Base-by-base conservation (phyloP, 2,888 invertebrate species). In the Strigamia transsilvanica region DNA sequence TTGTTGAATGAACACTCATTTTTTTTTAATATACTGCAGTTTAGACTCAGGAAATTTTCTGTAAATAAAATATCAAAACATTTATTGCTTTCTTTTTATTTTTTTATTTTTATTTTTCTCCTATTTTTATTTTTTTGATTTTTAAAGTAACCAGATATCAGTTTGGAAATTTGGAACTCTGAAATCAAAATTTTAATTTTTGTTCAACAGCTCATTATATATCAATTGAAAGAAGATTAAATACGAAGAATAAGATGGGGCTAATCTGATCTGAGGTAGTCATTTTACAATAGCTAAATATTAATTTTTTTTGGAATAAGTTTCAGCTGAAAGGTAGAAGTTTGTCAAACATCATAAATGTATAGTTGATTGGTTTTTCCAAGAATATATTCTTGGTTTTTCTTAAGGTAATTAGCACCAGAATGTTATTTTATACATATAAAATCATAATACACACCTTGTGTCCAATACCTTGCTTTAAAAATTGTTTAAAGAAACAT, bases 31-130 rank as follows among this genome's bases (percentile, higher is more conserved):
- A 51, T 51, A 32, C 73, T 73, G 73, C 73, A 73, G 73, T 73
- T 32, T 73, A 73, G 73, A 73, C 73, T 73, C 73, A 73, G 73
- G 73, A 73, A 73, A 73, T 73, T 73, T 73, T 73, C 32, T 73
- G 73, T 73, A 73, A 73, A 73, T 73, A 73, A 73, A 73, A 73
- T 73, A 27, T 73, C 32, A 32, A 73, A 73, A 32, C 23, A 12
- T 4, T 27, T 5, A 32, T 73, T 27, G 18, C 7, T 66, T 66
- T 66, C 21, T 15, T n/a, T 66, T 66, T 66, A 27, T 73, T 73
- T 9, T 12, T 32, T 73, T 23, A 23, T 73, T 32, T 4, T 15
- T 32, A 15, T 73, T 73, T 32, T 27, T 27, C 27, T 27, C 27
- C 27, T 27, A 3, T 27, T 27, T 27, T 27, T 27, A 1, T 27